A percentile compares a stretch with the other conserved stretches of the same genome.
phyloP scores from a whole-genome alignment of 2,888 invertebrate genomes.

The Acrobasis suavella region DNA sequence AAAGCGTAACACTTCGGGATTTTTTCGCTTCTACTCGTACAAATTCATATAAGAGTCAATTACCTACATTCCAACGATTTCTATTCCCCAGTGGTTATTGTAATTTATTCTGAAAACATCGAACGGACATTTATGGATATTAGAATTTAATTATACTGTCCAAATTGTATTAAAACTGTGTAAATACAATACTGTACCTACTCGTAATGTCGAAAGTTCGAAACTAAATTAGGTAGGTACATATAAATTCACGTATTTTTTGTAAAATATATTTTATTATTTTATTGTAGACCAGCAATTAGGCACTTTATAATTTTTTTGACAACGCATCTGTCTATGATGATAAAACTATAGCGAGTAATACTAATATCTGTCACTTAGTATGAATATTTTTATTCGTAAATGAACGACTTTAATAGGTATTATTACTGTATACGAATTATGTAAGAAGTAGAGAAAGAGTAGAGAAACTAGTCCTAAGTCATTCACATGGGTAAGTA shows the following conservation, averaged over 20 bases:
- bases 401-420: neutral
- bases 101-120: neutral
- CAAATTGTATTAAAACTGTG: neutral
- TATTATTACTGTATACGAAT: too few relatives aligned
- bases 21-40: slow-evolving; percentile 47
- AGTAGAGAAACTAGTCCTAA: neutral
- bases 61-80: slow-evolving; percentile 46
- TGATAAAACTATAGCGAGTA: too few relatives aligned
- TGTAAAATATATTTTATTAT: too few relatives aligned
- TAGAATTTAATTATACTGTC: neutral
- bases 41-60: slow-evolving; percentile 59
- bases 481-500: neutral
- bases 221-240: too few relatives aligned
- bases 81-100: slow-evolving; percentile 23
- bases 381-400: too few relatives aligned
- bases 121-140: neutral
- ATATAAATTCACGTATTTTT: too few relatives aligned
- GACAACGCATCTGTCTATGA: too few relatives aligned
- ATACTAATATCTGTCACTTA: too few relatives aligned
- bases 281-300: too few relatives aligned
- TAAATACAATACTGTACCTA: neutral
- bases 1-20: slow-evolving; percentile 57
- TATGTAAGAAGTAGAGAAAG: neutral
- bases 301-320: too few relatives aligned
- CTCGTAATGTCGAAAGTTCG: too few relatives aligned